Conservation (phyloP, 2,797 vertebrate genomes). For the Mionectes olivaceus region DNA sequence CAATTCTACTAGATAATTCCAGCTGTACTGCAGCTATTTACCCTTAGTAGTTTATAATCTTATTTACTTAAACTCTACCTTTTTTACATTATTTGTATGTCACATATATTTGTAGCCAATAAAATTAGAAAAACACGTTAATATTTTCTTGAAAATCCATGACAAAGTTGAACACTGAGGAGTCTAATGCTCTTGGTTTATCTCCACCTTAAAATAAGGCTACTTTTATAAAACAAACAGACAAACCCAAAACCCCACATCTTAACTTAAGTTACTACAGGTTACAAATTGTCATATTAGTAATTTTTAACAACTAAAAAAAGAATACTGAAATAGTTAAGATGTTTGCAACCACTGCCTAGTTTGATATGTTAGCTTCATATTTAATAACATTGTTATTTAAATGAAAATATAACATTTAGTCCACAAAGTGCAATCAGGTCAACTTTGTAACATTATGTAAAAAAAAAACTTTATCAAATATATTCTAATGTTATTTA, state of each 20-base stretch:
- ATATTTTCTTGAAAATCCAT: neutral
- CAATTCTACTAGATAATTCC: neutral
- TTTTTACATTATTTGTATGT: neutral
- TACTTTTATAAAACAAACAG: neutral
- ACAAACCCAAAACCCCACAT: neutral
- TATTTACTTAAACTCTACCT: neutral
- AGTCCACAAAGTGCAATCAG: neutral
- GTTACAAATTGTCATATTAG: neutral
- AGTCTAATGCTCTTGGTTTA: neutral
- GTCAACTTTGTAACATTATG: neutral
- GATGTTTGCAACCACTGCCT: neutral
- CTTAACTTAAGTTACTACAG: neutral
- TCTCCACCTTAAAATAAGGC: neutral
- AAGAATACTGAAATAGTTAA: neutral
- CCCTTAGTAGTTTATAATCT: neutral
- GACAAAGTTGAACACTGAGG: fast-evolving
- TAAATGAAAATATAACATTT: neutral
- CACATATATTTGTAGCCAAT: neutral
- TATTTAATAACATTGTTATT: neutral
- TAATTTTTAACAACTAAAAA: neutral
- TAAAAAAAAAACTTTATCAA: neutral
- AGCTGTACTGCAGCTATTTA: neutral
- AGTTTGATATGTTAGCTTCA: neutral
- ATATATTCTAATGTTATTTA: neutral
- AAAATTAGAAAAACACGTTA: neutral